Evolutionary conservation across 92 coral and sea anemone genomes (phyloP).

Genomic region (Paramuricea clavata): DNA sequence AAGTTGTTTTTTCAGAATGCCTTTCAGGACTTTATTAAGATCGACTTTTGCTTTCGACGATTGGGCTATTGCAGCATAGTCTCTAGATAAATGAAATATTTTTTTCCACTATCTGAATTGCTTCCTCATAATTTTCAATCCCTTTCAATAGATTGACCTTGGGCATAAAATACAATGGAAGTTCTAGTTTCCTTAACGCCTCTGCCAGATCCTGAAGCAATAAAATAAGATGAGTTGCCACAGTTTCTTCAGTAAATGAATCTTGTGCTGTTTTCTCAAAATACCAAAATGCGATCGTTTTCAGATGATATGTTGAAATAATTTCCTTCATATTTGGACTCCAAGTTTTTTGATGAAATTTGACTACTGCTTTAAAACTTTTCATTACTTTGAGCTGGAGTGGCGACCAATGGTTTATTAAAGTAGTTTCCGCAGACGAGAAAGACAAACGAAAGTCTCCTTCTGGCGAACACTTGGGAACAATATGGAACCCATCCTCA

Average conservation of each 20-base stretch:
- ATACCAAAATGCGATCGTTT: conserved; percentile 22
- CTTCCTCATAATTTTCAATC: too few relatives aligned
- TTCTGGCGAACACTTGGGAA: not conserved
- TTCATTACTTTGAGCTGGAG: not conserved
- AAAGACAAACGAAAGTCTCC: conserved; percentile 9
- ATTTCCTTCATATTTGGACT: not conserved
- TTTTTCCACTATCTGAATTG: too few relatives aligned
- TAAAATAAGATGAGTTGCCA: not conserved
- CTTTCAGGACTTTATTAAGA: too few relatives aligned
- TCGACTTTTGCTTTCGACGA: too few relatives aligned
- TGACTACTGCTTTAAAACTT: conserved; percentile 5
- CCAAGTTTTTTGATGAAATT: not conserved
- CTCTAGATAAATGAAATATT: too few relatives aligned
- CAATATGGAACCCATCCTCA: not conserved
- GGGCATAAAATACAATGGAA: conserved; percentile 5
- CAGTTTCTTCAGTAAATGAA: not conserved
- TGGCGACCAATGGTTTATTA: not conserved
- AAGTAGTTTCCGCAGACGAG: not conserved
- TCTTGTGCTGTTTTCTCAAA: not conserved
- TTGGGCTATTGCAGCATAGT: too few relatives aligned
- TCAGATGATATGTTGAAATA: not conserved
- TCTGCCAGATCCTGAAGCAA: not conserved
- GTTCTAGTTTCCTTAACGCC: not conserved
- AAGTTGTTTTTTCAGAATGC: too few relatives aligned
- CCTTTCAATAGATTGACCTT: not conserved